These are phyloP conservation scores for Leptosomus discolor DNA, from an alignment of 2,113 vertebrate species.

Conservation along the genomic window DNA sequence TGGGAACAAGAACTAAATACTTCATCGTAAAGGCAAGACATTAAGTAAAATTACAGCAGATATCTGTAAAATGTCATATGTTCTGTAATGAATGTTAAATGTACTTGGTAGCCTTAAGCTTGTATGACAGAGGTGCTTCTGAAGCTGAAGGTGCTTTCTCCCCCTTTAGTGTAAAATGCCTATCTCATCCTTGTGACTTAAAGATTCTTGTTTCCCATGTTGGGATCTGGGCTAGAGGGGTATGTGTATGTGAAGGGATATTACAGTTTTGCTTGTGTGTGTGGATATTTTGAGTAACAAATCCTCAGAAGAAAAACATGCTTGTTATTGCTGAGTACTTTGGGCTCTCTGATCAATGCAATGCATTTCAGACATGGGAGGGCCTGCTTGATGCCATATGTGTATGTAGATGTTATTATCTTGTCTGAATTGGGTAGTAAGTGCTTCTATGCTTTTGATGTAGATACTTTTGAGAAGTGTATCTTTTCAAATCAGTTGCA, in stretches of 20 bases:
- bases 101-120: background rate
- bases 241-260: background rate
- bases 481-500: background rate
- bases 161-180: background rate
- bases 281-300: background rate
- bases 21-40: background rate
- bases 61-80: background rate
- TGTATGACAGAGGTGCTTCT: background rate
- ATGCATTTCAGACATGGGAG: background rate
- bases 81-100: background rate
- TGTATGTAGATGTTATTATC: background rate
- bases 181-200: background rate
- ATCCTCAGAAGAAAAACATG: background rate
- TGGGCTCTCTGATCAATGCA: background rate
- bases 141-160: background rate
- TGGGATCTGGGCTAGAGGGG: background rate
- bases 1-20: background rate
- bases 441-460: too few species aligned
- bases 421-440: background rate
- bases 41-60: background rate
- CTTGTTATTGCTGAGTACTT: background rate
- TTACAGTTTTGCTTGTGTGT: background rate
- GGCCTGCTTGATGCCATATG: background rate
- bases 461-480: too few species aligned
- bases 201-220: background rate